Percentiles rank a stretch among this genome's conserved stretches.
These are phyloP conservation scores for Poecilia wingei DNA, from an alignment of 2,797 vertebrate genomes.

Conservation along the genomic window DNA sequence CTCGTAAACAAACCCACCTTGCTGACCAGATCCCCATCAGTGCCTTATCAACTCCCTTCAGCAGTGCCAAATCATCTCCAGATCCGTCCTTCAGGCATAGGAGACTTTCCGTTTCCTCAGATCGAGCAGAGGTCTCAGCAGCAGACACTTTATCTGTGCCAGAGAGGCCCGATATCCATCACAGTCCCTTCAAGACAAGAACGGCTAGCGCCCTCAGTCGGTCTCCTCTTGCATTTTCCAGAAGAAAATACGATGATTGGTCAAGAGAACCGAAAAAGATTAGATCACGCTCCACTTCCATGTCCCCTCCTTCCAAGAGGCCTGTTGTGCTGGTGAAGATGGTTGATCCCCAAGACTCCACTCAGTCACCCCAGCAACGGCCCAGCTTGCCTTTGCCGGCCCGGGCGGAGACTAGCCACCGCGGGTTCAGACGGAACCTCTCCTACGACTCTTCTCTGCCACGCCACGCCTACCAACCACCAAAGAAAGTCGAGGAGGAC, in stretches of 20 bases:
- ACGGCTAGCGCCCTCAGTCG: constrained; percentile 8
- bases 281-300: constrained; percentile 1
- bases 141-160: not conserved
- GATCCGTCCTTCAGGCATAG: constrained; percentile 19
- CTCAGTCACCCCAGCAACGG: constrained; percentile 7
- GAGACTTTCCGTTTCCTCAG: constrained; percentile 14
- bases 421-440: constrained; percentile 28
- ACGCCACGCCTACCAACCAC: not conserved
- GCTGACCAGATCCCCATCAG: constrained; percentile 1
- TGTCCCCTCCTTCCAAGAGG: constrained; percentile 19
- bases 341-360: constrained; percentile 13
- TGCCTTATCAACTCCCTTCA: not conserved
- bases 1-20: not conserved
- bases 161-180: constrained; percentile 29
- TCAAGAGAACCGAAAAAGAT: constrained; percentile 12
- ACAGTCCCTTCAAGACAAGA: constrained; percentile 52
- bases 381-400: constrained; percentile 15
- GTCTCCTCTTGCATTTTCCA: constrained; percentile 36
- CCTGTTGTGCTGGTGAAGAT: constrained; percentile 11
- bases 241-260: constrained; percentile 11
- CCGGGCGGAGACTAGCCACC: not conserved
- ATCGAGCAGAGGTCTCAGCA: not conserved
- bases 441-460: constrained; percentile 49
- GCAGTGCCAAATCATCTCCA: constrained; percentile 9
- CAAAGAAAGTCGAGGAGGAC: constrained; percentile 65